A percentile compares a stretch with the other conserved stretches of the same genome.
phyloP scores from a whole-genome alignment of 2,113 vertebrate species.

The Calidris pugnax region DNA sequence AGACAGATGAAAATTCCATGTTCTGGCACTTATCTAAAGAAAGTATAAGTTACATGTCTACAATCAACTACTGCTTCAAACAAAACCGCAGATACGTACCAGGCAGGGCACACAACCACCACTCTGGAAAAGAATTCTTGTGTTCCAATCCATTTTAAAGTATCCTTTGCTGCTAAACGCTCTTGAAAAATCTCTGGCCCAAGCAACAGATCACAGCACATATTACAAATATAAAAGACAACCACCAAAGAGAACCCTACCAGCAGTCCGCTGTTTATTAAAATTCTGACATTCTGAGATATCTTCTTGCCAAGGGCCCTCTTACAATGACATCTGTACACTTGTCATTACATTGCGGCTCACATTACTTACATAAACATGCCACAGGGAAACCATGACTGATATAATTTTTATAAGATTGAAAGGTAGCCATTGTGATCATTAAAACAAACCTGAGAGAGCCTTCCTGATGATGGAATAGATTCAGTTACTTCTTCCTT shows the following conservation, averaged over 20 bases:
- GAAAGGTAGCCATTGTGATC: constrained; percentile 76
- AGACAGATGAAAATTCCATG: neutral
- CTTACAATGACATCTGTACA: constrained; percentile 82
- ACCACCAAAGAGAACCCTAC: constrained; percentile 24
- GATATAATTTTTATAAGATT: constrained; percentile 75
- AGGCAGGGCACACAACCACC: neutral
- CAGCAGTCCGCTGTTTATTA: constrained; percentile 46
- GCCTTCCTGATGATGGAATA: constrained; percentile 85
- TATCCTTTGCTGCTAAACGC: constrained; percentile 19
- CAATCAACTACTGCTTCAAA: neutral
- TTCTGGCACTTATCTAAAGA: neutral
- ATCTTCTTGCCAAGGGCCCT: constrained; percentile 79
- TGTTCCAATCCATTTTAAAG: neutral
- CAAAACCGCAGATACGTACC: neutral
- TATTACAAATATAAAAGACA: constrained; percentile 39
- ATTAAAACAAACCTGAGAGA: constrained; percentile 77
- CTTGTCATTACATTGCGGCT: constrained; percentile 77
- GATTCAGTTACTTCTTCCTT: constrained; percentile 84
- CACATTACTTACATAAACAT: constrained; percentile 77
- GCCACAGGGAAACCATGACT: constrained; percentile 69
- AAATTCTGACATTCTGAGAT: constrained; percentile 69
- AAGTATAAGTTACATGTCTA: neutral
- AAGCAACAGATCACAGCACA: constrained; percentile 7
- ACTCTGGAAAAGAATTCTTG: neutral
- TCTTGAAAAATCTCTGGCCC: neutral